Percentiles rank a stretch among this genome's conserved stretches.
Conservation (phyloP, 2,888 invertebrate genomes). For the Tipula unca region DNA sequence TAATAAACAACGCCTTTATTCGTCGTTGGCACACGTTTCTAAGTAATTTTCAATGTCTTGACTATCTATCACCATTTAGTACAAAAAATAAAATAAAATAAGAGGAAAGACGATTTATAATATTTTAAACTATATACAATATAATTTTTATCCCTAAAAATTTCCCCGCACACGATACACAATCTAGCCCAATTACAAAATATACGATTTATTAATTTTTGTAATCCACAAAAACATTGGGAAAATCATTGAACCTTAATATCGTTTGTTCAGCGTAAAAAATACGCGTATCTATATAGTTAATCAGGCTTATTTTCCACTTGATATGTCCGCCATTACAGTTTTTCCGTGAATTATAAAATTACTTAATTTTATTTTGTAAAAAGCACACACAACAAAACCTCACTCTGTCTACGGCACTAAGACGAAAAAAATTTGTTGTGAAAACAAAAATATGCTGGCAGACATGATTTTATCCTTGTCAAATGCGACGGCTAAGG, state of each 20-base stretch:
- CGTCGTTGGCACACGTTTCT: neutral
- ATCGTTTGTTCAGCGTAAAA: neutral
- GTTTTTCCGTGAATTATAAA: neutral
- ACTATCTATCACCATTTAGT: neutral
- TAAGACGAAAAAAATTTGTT: neutral
- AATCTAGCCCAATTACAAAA: neutral
- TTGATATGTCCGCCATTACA: neutral
- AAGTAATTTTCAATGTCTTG: neutral
- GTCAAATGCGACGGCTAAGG: neutral
- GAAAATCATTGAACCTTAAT: neutral
- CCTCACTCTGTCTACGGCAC: neutral
- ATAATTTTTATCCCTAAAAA: neutral
- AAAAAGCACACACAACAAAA: neutral
- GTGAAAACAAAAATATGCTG: neutral
- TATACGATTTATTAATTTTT: neutral
- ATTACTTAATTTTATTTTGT: neutral
- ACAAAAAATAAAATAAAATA: neutral
- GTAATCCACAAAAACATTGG: neutral
- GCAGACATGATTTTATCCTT: neutral
- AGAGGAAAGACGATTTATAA: too few relatives aligned
- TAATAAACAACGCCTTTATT: neutral
- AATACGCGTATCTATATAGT: neutral
- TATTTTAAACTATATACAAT: too few relatives aligned
- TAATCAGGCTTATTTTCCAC: neutral
- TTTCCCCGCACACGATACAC: neutral